Percentiles rank a stretch among this genome's conserved stretches.
These are phyloP conservation scores for Acrocephalus scirpaceus DNA, from an alignment of 2,797 vertebrate species.

Conservation along the genomic window DNA sequence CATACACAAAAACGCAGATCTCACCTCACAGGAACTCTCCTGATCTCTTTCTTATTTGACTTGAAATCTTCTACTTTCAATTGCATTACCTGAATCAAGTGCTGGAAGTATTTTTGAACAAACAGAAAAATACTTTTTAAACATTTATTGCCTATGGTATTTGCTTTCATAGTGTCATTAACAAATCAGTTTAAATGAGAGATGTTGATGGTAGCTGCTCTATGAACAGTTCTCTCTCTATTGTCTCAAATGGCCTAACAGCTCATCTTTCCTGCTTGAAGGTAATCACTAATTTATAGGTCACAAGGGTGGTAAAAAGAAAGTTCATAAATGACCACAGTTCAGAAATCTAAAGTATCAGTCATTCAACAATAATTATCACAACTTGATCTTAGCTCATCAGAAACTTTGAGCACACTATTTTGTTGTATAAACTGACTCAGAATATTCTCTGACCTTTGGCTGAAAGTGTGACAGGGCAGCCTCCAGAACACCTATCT, in stretches of 20 bases:
- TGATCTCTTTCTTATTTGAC: not conserved
- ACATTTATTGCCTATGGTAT: not conserved
- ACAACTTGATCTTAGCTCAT: not conserved
- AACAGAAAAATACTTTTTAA: not conserved
- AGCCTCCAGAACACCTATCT: not conserved
- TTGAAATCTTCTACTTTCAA: not conserved
- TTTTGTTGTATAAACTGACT: not conserved
- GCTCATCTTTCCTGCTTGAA: constrained; percentile 30
- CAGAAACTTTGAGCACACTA: not conserved
- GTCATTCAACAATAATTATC: not conserved
- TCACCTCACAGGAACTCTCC: not conserved
- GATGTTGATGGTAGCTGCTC: not conserved
- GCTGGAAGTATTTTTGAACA: not conserved
- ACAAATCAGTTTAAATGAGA: not conserved
- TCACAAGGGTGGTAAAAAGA: not conserved
- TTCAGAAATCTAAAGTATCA: not conserved
- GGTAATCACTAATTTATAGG: constrained; percentile 38
- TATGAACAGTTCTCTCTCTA: not conserved
- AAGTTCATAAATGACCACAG: not conserved
- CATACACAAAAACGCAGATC: not conserved
- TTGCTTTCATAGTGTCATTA: not conserved
- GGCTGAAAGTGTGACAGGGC: not conserved
- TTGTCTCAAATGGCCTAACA: constrained; percentile 35
- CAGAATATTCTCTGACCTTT: not conserved
- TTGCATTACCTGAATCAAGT: not conserved